These are phyloP conservation scores for Ephydatia muelleri DNA, from an alignment of 37 sponge, comb jelly and placozoan genomes.

Conservation along the genomic window DNA sequence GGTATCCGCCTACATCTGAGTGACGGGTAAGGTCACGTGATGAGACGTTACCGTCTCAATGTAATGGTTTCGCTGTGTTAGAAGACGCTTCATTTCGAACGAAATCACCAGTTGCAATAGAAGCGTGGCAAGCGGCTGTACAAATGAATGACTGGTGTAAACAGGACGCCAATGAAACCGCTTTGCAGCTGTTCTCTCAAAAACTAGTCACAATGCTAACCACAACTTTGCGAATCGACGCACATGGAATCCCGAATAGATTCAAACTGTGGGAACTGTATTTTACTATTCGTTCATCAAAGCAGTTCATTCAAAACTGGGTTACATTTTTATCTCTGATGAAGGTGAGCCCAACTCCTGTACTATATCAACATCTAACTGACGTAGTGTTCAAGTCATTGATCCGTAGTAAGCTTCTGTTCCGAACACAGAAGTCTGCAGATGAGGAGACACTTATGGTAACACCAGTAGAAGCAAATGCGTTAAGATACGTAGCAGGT, in stretches of 20 bases:
- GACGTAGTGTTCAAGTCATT: neutral
- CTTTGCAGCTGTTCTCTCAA: neutral
- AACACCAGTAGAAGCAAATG: conserved; percentile 11
- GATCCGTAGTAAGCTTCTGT: neutral
- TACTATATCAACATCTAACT: neutral
- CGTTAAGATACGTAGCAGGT: conserved; percentile 16
- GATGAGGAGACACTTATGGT: neutral
- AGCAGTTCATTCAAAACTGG: neutral
- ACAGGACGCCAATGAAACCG: neutral
- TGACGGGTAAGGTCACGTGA: too few species aligned
- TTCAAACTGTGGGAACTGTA: neutral
- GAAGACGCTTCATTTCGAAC: neutral
- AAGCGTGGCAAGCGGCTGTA: neutral
- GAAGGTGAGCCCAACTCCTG: neutral
- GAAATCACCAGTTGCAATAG: conserved; percentile 1
- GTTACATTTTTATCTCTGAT: neutral
- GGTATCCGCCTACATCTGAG: too few species aligned
- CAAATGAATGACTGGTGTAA: neutral
- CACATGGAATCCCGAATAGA: neutral
- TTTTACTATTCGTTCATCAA: conserved; percentile 1
- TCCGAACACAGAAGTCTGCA: neutral
- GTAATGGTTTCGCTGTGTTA: too few species aligned
- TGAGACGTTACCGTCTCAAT: too few species aligned
- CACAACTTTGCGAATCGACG: neutral
- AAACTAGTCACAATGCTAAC: neutral